A percentile compares a stretch with the other conserved stretches of the same genome.
phyloP scores from a whole-genome alignment of 2,888 invertebrate species.

The Neria commutata region DNA sequence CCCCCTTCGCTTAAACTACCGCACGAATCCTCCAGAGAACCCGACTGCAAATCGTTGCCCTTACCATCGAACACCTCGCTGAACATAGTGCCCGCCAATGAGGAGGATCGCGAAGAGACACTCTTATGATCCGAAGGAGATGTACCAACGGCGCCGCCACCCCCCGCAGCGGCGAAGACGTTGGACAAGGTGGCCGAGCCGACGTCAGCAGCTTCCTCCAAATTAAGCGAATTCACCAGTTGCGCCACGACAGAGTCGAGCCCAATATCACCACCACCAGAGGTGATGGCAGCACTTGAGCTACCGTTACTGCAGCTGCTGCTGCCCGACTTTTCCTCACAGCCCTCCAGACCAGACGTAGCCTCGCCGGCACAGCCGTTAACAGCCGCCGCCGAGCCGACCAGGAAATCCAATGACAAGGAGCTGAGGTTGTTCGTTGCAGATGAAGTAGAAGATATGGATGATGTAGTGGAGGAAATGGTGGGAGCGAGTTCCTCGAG shows the following conservation, averaged over 20 bases:
- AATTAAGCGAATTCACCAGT: conserved; percentile 31
- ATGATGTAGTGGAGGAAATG: conserved; percentile 15
- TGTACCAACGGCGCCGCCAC: conserved; percentile 7
- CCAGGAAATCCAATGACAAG: background rate
- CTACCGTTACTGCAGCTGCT: background rate
- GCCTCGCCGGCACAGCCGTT: background rate
- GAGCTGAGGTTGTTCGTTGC: background rate
- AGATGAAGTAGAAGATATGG: background rate
- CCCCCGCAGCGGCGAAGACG: background rate
- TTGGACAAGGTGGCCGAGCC: background rate
- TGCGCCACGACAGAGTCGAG: conserved; percentile 36
- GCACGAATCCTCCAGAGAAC: conserved; percentile 59
- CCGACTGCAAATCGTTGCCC: conserved; percentile 53
- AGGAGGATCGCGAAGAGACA: conserved; percentile 30
- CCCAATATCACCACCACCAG: conserved; percentile 22
- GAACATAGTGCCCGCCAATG: conserved; percentile 36
- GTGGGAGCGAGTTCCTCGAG: conserved; percentile 38
- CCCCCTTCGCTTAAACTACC: conserved; percentile 54
- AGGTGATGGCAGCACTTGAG: background rate
- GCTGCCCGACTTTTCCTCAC: background rate
- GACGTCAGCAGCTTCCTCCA: conserved; percentile 24
- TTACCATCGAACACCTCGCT: conserved; percentile 50
- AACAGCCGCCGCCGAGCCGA: no score
- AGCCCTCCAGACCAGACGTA: background rate
- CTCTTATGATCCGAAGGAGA: background rate